Evolutionary conservation across 2,888 invertebrate species (phyloP).

Genomic region (Pachydiplax longipennis): DNA sequence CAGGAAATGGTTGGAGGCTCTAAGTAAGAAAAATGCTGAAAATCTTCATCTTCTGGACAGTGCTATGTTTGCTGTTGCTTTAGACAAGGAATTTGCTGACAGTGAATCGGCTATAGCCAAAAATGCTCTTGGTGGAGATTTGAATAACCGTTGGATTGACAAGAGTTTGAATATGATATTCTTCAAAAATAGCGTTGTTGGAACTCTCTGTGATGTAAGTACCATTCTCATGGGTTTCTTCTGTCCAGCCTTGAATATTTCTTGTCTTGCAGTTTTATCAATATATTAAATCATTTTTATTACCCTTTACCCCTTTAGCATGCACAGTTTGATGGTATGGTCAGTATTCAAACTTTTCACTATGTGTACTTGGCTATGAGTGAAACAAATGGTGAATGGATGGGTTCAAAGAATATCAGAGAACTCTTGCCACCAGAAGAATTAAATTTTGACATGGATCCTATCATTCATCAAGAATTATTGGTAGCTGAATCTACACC

Average conservation of each 20-base stretch:
- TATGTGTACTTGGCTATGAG: conserved; percentile 55
- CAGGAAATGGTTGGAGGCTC: conserved; percentile 58
- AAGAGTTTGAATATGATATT: conserved; percentile 62
- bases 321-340: conserved; percentile 61
- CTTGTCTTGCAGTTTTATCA: neutral
- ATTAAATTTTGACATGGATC: conserved; percentile 62
- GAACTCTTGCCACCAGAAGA: conserved; percentile 57
- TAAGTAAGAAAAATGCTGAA: conserved; percentile 59
- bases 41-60: conserved; percentile 59
- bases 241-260: too few relatives aligned
- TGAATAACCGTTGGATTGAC: conserved; percentile 67
- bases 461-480: conserved; percentile 59
- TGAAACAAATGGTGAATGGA: conserved; percentile 49
- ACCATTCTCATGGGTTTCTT: neutral
- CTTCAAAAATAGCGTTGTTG: conserved; percentile 63
- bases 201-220: conserved; percentile 65
- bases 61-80: conserved; percentile 56
- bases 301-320: conserved; percentile 55
- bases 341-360: conserved; percentile 56
- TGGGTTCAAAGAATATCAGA: conserved; percentile 46
- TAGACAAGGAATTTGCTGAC: conserved; percentile 59
- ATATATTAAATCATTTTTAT: conserved; percentile 47
- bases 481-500: conserved; percentile 58
- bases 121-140: conserved; percentile 62
- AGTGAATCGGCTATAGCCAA: conserved; percentile 58